Conservation (phyloP, 2,797 vertebrate species). For the Pelobates cultripes region DNA sequence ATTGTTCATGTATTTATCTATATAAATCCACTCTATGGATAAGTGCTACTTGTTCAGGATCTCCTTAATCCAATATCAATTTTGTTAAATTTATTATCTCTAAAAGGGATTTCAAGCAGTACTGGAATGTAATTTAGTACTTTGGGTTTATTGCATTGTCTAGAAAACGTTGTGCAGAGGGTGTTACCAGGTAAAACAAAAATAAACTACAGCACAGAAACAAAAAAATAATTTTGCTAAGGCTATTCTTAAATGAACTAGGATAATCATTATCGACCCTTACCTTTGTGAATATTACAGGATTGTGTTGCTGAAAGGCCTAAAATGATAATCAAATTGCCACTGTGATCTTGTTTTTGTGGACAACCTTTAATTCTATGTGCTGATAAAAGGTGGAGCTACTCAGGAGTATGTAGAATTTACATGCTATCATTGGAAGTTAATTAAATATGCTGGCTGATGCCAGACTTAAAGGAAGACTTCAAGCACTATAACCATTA, state of each 20-base stretch:
- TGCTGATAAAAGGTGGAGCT: no score
- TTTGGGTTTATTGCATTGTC: background rate
- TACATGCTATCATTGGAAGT: no score
- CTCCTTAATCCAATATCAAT: constrained; percentile 4
- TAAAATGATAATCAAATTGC: no score
- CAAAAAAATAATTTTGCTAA: background rate
- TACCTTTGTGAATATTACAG: background rate
- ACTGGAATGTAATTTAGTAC: background rate
- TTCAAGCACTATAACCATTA: no score
- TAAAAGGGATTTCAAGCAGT: background rate
- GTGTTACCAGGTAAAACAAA: background rate
- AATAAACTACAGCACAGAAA: background rate
- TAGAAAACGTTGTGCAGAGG: background rate
- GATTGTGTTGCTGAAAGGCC: no score
- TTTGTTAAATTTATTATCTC: background rate
- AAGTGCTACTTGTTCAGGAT: constrained; percentile 1
- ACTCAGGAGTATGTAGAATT: no score
- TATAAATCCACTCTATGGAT: constrained; percentile 4
- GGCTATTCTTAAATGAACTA: background rate
- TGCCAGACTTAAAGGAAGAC: no score
- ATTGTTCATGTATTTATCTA: background rate
- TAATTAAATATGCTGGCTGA: no score
- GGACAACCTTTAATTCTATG: no score
- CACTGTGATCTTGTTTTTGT: no score
- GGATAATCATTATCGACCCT: background rate